A percentile compares a stretch with the other conserved stretches of the same genome.
These are phyloP conservation scores for Drosophila rhopaloa DNA, from an alignment of 1,140 invertebrate genomes.

Conservation along the genomic window DNA sequence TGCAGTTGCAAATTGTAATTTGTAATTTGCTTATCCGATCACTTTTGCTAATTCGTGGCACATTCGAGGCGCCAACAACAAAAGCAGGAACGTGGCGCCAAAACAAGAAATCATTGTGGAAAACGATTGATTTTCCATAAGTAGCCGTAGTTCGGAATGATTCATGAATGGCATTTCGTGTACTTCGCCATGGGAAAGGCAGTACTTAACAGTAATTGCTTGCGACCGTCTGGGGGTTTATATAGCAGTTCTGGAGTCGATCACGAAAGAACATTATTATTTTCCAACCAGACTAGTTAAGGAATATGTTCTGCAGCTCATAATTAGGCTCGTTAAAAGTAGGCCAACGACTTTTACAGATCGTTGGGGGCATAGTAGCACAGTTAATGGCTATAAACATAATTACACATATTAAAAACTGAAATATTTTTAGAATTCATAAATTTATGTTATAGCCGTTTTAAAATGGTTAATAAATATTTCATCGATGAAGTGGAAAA, in stretches of 20 bases:
- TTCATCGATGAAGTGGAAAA: neutral
- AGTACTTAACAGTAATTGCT: slow-evolving; percentile 40
- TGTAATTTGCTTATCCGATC: slow-evolving; percentile 72
- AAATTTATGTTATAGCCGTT: neutral
- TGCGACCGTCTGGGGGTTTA: slow-evolving; percentile 20
- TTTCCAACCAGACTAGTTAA: slow-evolving; percentile 3
- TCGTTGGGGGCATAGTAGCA: neutral
- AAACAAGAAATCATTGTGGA: slow-evolving; percentile 61
- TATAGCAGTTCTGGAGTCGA: slow-evolving; percentile 6
- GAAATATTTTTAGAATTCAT: neutral
- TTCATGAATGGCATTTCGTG: slow-evolving; percentile 56
- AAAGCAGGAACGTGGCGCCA: slow-evolving; percentile 59
- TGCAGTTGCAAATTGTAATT: slow-evolving; percentile 19
- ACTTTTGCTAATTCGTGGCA: slow-evolving; percentile 78
- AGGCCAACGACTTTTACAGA: neutral
- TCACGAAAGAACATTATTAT: slow-evolving; percentile 23
- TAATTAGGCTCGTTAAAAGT: neutral
- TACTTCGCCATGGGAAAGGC: slow-evolving; percentile 17
- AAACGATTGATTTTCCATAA: slow-evolving; percentile 56
- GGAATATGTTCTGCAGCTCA: slow-evolving; percentile 6
- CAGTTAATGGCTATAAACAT: neutral
- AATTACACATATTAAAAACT: no score
- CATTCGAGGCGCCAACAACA: slow-evolving; percentile 73
- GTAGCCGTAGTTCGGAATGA: slow-evolving; percentile 29
- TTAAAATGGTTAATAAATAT: no score